These are phyloP conservation scores for Nephila pilipes DNA, from an alignment of 1,140 invertebrate genomes.

Conservation along the genomic window DNA sequence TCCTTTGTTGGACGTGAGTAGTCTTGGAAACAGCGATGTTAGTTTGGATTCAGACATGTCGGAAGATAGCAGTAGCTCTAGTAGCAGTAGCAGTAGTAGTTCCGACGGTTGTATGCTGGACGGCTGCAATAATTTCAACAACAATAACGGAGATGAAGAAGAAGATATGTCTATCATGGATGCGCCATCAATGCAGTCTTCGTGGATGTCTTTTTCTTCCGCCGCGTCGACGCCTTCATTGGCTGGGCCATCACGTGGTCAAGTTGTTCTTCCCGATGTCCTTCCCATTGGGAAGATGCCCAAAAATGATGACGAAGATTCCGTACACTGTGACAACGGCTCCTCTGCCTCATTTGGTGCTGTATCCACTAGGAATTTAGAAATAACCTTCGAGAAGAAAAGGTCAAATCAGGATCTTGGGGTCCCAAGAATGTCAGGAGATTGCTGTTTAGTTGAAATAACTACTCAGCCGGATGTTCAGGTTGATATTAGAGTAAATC, in stretches of 20 bases:
- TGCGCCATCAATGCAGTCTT: conserved; percentile 69
- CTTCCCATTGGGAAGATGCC: conserved; percentile 67
- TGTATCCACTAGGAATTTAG: conserved; percentile 57
- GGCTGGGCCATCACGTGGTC: conserved; percentile 33
- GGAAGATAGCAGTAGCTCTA: conserved; percentile 59
- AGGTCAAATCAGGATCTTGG: conserved; percentile 26
- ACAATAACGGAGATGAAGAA: conserved; percentile 63
- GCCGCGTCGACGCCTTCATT: conserved; percentile 51
- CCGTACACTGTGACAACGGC: conserved; percentile 19
- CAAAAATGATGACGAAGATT: conserved; percentile 54
- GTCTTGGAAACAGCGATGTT: conserved; percentile 63
- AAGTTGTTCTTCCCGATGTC: conserved; percentile 68
- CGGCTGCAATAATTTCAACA: conserved; percentile 61
- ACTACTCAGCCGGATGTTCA: conserved; percentile 71
- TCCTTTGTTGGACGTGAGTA: conserved; percentile 72
- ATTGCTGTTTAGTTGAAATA: conserved; percentile 69
- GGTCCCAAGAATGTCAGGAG: conserved; percentile 32
- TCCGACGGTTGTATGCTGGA: conserved; percentile 48
- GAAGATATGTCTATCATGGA: conserved; percentile 63
- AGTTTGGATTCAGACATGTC: conserved; percentile 46
- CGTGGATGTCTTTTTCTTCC: conserved; percentile 73
- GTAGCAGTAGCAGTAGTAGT: conserved; percentile 47
- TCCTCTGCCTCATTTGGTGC: conserved; percentile 25
- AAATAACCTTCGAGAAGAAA: conserved; percentile 68
- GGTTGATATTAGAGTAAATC: conserved; percentile 71